Conservation (phyloP, 2,888 invertebrate species). For the Napeogenes sylphis region DNA sequence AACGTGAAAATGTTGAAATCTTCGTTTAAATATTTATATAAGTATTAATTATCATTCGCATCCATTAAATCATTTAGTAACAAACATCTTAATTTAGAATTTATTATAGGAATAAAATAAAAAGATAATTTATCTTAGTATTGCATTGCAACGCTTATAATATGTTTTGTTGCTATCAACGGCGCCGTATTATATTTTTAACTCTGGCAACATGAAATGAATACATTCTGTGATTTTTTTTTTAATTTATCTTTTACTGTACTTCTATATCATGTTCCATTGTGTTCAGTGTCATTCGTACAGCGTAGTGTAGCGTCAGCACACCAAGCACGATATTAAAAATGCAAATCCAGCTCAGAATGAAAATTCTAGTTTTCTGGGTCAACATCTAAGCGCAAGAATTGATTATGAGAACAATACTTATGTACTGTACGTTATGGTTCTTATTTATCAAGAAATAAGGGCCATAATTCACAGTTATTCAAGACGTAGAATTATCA, state of each 20-base stretch:
- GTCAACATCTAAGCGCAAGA: conserved; percentile 23
- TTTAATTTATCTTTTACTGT: conserved; percentile 1
- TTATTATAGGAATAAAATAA: too few species aligned
- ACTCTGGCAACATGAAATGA: background rate
- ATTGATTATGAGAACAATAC: conserved; percentile 19
- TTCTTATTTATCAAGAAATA: background rate
- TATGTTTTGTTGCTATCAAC: too few species aligned
- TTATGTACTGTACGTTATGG: background rate
- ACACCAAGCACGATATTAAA: conserved; percentile 30
- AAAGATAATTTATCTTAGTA: too few species aligned
- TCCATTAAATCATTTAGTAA: too few species aligned
- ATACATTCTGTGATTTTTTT: conserved; percentile 9
- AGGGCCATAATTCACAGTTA: background rate
- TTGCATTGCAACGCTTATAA: too few species aligned
- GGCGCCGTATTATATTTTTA: too few species aligned
- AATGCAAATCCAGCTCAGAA: conserved; percentile 28
- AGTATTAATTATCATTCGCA: too few species aligned
- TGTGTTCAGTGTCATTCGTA: conserved; percentile 18
- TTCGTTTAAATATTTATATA: too few species aligned
- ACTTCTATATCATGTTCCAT: conserved; percentile 14
- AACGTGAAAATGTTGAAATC: too few species aligned
- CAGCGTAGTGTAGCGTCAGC: conserved; percentile 16
- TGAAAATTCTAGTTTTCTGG: conserved; percentile 30
- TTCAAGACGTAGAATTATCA: conserved; percentile 7
- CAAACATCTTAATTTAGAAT: too few species aligned